phyloP scores from a whole-genome alignment of 64 coral and sea anemone species.

The Montipora efflorescens region DNA sequence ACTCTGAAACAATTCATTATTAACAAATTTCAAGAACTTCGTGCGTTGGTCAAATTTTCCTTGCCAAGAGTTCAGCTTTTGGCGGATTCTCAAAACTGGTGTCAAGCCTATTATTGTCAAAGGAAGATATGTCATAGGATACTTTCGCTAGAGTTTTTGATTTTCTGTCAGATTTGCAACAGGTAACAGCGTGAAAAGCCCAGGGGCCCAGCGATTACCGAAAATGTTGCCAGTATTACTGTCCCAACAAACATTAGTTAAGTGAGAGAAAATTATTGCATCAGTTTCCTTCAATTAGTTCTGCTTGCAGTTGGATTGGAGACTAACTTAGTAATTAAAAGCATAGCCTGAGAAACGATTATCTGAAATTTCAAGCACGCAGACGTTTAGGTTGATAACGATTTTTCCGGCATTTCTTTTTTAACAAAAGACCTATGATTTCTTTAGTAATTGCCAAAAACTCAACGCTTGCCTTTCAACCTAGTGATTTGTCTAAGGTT shows the following conservation, averaged over 20 bases:
- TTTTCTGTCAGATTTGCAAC: background rate
- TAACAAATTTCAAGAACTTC: too few species aligned
- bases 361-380: background rate
- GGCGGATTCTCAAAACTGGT: slow-evolving; percentile 28
- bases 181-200: background rate
- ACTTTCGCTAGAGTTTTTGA: background rate
- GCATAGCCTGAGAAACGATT: background rate
- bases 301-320: background rate
- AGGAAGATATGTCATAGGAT: background rate
- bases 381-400: background rate
- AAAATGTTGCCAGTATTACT: background rate
- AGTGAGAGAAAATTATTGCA: background rate
- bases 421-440: background rate
- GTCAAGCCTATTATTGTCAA: background rate
- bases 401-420: background rate
- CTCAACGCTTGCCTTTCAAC: background rate
- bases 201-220: background rate
- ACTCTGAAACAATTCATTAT: too few species aligned
- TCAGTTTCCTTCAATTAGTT: background rate
- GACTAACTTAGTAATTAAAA: too few species aligned
- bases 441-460: background rate
- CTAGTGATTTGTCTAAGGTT: background rate
- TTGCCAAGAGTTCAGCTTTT: background rate
- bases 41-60: too few species aligned
- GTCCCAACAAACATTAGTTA: too few species aligned